These are phyloP conservation scores for Aphis craccivora DNA, from an alignment of 1,140 invertebrate species.

Conservation along the genomic window DNA sequence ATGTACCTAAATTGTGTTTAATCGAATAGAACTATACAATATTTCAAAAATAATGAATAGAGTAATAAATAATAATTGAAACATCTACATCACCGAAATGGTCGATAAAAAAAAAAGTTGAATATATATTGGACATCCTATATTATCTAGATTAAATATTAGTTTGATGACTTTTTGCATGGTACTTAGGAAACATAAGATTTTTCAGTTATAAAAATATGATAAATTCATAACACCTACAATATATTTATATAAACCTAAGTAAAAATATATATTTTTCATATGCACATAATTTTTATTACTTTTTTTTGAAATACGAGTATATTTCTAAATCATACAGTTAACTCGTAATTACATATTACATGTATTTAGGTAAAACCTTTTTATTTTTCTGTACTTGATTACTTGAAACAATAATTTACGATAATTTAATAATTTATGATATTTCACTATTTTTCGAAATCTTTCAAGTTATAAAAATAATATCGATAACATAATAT, in stretches of 20 bases:
- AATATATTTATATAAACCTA: too few species aligned
- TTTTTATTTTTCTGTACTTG: background rate
- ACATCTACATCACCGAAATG: background rate
- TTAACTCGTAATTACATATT: background rate
- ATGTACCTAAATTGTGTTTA: background rate
- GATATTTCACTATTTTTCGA: too few species aligned
- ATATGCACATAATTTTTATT: background rate
- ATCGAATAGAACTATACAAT: background rate
- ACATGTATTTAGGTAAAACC: background rate
- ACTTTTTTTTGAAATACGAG: background rate
- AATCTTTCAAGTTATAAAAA: too few species aligned
- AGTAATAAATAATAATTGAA: background rate
- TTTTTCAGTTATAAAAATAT: background rate
- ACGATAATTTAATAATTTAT: background rate
- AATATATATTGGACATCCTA: background rate
- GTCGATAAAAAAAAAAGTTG: background rate
- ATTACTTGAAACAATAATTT: background rate
- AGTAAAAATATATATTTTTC: too few species aligned
- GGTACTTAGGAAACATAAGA: background rate
- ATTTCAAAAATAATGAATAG: background rate
- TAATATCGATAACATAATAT: background rate
- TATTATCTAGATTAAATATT: background rate
- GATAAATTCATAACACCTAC: too few species aligned
- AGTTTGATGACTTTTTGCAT: background rate
- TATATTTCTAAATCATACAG: background rate